These are phyloP conservation scores for Champsocephalus esox DNA, from an alignment of 2,797 vertebrate species.

Conservation along the genomic window DNA sequence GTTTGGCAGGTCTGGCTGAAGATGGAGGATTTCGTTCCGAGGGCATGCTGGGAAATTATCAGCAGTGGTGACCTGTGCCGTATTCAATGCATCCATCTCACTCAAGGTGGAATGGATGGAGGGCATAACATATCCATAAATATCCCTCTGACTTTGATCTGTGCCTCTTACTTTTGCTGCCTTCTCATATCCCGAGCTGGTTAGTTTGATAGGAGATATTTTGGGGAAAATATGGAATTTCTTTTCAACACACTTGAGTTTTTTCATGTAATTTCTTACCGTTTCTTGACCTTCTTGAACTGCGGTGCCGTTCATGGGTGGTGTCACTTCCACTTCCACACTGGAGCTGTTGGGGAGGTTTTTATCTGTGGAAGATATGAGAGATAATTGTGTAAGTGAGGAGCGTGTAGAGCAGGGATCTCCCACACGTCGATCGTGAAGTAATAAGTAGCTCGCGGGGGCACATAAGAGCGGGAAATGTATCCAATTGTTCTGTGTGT, in stretches of 20 bases:
- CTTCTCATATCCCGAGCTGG: neutral
- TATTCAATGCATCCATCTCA: slow-evolving; percentile 64
- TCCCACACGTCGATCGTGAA: too few relatives aligned
- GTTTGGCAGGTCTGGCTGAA: slow-evolving; percentile 88
- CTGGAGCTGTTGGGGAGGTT: slow-evolving; percentile 93
- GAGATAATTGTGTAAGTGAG: slow-evolving; percentile 10
- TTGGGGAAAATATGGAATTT: neutral
- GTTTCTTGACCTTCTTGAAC: slow-evolving; percentile 88
- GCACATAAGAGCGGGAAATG: too few relatives aligned
- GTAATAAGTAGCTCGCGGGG: too few relatives aligned
- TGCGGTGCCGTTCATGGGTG: slow-evolving; percentile 92
- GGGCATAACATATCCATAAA: slow-evolving; percentile 70
- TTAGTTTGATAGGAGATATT: neutral
- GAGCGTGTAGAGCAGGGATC: neutral
- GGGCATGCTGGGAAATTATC: slow-evolving; percentile 77
- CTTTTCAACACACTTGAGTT: neutral
- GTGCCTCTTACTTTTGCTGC: neutral
- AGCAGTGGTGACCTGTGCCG: slow-evolving; percentile 69
- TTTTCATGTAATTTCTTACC: slow-evolving; percentile 66
- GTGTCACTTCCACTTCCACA: slow-evolving; percentile 95
- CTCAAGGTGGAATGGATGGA: slow-evolving; percentile 67
- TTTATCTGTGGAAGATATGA: slow-evolving; percentile 85
- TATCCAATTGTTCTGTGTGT: too few relatives aligned
- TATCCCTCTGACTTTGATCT: slow-evolving; percentile 50
- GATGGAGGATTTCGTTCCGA: slow-evolving; percentile 57